A percentile compares a stretch with the other conserved stretches of the same genome.
These are phyloP conservation scores for Vultur gryphus DNA, from an alignment of 2,797 vertebrate species.

Conservation along the genomic window DNA sequence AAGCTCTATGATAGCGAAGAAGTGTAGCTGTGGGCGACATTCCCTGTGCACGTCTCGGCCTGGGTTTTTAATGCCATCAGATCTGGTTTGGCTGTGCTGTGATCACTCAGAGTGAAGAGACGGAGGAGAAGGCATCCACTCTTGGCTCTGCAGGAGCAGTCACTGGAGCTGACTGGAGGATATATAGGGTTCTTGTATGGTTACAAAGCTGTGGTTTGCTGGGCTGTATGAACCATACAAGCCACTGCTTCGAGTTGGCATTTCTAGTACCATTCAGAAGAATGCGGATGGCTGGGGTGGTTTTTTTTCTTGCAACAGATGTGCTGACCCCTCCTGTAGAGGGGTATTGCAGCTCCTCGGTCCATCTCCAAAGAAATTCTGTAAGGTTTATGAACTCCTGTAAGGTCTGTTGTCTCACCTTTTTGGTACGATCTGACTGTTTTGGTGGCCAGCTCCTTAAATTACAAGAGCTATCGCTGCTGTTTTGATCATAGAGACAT, in stretches of 20 bases:
- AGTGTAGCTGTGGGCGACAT: not conserved
- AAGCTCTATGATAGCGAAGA: not conserved
- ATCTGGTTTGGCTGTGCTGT: not conserved
- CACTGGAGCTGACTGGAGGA: not conserved
- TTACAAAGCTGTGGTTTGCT: not conserved
- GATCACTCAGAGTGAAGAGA: not conserved
- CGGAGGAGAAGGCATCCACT: not conserved
- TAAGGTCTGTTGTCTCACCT: not conserved
- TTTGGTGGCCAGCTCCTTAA: not conserved
- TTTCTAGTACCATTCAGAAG: not conserved
- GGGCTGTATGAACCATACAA: not conserved
- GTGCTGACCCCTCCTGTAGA: not conserved
- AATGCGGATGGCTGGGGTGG: not conserved
- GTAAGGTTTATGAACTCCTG: not conserved
- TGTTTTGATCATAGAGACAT: not conserved
- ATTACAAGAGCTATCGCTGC: accelerated
- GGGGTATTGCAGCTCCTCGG: not conserved
- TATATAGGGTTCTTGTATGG: not conserved
- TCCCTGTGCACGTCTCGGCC: not conserved
- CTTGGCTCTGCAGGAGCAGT: not conserved
- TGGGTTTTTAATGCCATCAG: not conserved
- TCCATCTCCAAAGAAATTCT: not conserved
- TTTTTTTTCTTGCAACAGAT: not conserved
- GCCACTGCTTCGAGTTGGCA: not conserved
- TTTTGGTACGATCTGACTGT: not conserved